Evolutionary conservation across 2,113 vertebrate species (phyloP).

Genomic region (Gallinago paraguaiae): DNA sequence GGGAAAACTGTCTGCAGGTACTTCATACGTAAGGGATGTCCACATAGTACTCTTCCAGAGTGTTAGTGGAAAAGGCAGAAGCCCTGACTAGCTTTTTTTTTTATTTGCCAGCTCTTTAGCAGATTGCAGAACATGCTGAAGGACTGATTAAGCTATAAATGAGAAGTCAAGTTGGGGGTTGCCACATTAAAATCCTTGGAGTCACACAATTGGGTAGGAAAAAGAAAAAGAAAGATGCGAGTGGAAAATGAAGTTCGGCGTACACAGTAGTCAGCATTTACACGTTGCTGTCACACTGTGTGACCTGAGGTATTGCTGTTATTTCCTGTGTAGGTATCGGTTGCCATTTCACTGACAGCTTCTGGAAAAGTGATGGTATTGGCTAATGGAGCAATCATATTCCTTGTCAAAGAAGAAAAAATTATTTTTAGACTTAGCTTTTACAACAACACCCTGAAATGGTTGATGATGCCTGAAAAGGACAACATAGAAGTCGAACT

Average conservation of each 20-base stretch:
- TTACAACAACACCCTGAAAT: not conserved
- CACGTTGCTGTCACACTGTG: not conserved
- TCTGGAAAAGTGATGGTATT: not conserved
- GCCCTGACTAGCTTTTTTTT: not conserved
- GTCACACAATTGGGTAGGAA: not conserved
- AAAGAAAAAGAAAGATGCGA: not conserved
- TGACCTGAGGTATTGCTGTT: slow-evolving; percentile 1
- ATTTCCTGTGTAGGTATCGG: slow-evolving; percentile 6
- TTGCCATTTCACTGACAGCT: slow-evolving; percentile 10
- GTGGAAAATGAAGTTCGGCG: not conserved
- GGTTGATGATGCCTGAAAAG: not conserved
- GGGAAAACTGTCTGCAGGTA: not conserved
- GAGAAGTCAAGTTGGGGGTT: not conserved
- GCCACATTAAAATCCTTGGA: not conserved
- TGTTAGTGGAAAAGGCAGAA: not conserved
- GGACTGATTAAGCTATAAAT: not conserved
- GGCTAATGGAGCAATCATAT: slow-evolving; percentile 7
- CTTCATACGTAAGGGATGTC: not conserved
- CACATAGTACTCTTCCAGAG: not conserved
- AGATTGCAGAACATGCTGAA: not conserved
- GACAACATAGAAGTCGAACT: not conserved
- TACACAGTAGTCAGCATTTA: not conserved
- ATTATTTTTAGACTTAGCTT: not conserved
- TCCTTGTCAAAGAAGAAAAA: not conserved
- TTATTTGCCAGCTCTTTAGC: not conserved